A percentile compares a stretch with the other conserved stretches of the same genome.
These are phyloP conservation scores for Cremastinae sp. DNA, from an alignment of 2,888 invertebrate species.

Conservation along the genomic window DNA sequence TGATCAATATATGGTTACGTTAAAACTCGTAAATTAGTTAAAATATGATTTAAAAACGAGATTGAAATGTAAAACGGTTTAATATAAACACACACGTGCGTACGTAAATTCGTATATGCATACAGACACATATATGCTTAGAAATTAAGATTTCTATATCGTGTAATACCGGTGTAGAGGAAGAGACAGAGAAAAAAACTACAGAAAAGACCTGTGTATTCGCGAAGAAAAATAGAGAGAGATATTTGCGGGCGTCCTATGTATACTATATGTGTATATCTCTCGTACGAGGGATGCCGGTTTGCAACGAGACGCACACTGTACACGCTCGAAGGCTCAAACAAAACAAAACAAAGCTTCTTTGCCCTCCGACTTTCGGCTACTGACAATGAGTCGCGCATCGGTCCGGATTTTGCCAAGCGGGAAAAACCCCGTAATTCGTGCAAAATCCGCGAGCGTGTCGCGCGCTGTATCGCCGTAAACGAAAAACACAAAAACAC, in stretches of 20 bases:
- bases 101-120: no score
- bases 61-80: conserved; percentile 31
- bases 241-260: neutral
- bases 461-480: conserved; percentile 71
- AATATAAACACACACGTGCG: no score
- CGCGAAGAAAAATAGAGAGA: neutral
- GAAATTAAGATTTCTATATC: conserved; percentile 37
- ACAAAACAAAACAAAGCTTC: no score
- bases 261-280: neutral
- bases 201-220: neutral
- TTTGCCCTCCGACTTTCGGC: neutral
- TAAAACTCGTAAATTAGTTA: conserved; percentile 20
- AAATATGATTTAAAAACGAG: conserved; percentile 23
- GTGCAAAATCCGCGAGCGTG: conserved; percentile 47
- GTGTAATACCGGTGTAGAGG: conserved; percentile 31
- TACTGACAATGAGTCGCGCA: neutral
- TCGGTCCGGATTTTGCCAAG: neutral
- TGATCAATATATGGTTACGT: conserved; percentile 37
- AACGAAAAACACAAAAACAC: conserved; percentile 66
- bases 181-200: neutral
- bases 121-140: no score
- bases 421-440: conserved; percentile 1
- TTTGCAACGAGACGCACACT: no score
- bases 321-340: no score
- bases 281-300: neutral